Base-by-base conservation (phyloP, 35 echinoderm and acorn worm genomes). In the Anneissia japonica region DNA sequence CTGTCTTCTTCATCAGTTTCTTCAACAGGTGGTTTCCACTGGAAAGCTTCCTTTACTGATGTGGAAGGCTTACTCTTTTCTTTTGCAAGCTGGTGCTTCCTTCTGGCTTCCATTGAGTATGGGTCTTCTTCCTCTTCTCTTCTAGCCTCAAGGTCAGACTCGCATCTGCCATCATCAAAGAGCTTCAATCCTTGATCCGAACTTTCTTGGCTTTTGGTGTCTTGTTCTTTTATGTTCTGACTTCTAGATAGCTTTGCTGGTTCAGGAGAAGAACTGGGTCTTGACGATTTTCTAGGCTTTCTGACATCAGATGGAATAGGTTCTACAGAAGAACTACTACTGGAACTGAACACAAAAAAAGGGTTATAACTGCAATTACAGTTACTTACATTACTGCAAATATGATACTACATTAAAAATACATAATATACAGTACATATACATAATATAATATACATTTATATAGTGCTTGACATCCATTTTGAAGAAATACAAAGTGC, bases 1-100 rank as follows among this genome's bases (percentile, higher is more conserved):
- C 41, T 36, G 26, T 43, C 88, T 29, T 56, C 33, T 43, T 91
- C 88, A 32, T 38, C 43, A n/a, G 86, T 79, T 28, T 90, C 88
- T 33, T 94, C 92, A 0, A 38, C 39, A 0, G 92, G 87, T 29
- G 88, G 88, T 39, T 94, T 77, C 92, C 88, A 90, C 72, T 90
- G 77, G 38, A 90, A 90, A 0, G 51, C 31, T 74, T 94, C 84
- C 76, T 94, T 86, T 1, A 86, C 40, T n/a, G n/a, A n/a, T 10
- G 7, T 39, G 0, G 41, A 46, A 36, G 72, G 80, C 32, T 73
- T 87, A 23, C 76, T 39, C 40, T 84, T 45, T 36, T 92, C 81
- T 43, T 45, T 80, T 28, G 76, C 33, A 55, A 82, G 89, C 79
- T 83, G 89, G 35, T 82, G 75, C 39, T 83, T 74, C 46, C 84